Conservation (phyloP, 2,113 vertebrate genomes). For the Pteropus alecto region DNA sequence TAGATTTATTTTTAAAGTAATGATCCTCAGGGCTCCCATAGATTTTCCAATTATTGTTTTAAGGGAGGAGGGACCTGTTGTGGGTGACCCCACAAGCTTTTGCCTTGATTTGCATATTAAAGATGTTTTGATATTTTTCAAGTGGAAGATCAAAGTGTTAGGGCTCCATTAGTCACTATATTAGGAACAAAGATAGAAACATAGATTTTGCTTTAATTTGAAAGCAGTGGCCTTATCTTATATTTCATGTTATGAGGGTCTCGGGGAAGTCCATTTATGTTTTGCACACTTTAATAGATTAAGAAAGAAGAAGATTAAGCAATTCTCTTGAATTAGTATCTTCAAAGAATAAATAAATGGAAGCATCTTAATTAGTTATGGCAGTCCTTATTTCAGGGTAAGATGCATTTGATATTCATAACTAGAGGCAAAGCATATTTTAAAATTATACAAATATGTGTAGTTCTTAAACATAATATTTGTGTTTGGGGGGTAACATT, state of each 20-base stretch:
- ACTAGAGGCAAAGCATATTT: conserved; percentile 40
- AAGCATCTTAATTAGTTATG: conserved; percentile 59
- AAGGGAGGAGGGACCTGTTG: neutral
- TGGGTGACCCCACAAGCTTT: neutral
- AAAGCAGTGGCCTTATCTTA: conserved; percentile 52
- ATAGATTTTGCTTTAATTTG: conserved; percentile 61
- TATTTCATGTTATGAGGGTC: conserved; percentile 9
- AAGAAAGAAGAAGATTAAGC: conserved; percentile 17
- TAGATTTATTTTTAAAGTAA: conserved; percentile 53
- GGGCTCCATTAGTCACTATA: conserved; percentile 17
- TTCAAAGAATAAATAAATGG: conserved; percentile 52
- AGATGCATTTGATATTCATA: conserved; percentile 45
- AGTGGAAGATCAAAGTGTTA: conserved; percentile 55
- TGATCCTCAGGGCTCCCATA: neutral
- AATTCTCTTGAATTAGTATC: conserved; percentile 43
- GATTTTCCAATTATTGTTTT: conserved; percentile 47
- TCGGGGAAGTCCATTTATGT: conserved; percentile 1
- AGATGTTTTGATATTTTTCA: conserved; percentile 61
- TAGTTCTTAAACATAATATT: conserved; percentile 54
- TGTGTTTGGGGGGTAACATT: neutral
- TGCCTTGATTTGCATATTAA: conserved; percentile 64
- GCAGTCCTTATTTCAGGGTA: conserved; percentile 21
- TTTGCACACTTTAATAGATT: conserved; percentile 50
- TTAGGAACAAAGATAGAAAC: conserved; percentile 47
- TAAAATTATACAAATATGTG: conserved; percentile 36